Evolutionary conservation across 1,140 invertebrate species (phyloP), one percentile per base, ranked within the genome.

Genomic region (Drosophila miranda): DNA sequence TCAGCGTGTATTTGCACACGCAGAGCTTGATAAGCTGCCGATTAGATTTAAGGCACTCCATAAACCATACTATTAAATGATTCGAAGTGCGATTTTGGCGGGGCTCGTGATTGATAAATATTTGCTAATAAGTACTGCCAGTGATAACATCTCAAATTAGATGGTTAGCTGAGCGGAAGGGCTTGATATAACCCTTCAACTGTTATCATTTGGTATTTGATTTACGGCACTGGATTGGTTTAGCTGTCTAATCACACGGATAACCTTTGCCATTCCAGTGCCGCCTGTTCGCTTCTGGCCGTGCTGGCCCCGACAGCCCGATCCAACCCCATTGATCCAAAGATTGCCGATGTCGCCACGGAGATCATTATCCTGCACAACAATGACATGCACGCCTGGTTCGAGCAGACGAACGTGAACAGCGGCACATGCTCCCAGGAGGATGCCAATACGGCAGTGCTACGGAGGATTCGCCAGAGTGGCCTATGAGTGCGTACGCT

Each of bases 341-440:
- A 26, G 43, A 38, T 1, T 4, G 56, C 70, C 11, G 52, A 66
- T 11, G 90, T 84, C 13, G 91, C 91, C 54, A 93, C 94, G 41
- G 92, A 94, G 71, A 90, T 95, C 11, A 89, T 94, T 11, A 94
- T 98, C 38, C 86, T 98, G 0, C 97, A 98, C 90, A 97, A 96
- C 53, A 98, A 98, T 90, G 97, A 98, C 82, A 96, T 98, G 93
- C 97, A 98, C 79, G 93, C 96, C 0, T 93, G 95, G 26, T 97
- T 97, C 87, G 96, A 97, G 56, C 93, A 97, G 90, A 95, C 94
- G 1, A 95, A 94, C 28, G 91, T 92, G 60, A 92, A 94, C 19
- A 94, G 94, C 7, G 93, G 94, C 1, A 91, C 92, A 1, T 97
- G 96, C 87, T 92, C 93, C 0, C 57, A 90, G 3, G 90, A 92